These are phyloP conservation scores for Torymus tubicola DNA, from an alignment of 2,888 invertebrate species.

Conservation along the genomic window DNA sequence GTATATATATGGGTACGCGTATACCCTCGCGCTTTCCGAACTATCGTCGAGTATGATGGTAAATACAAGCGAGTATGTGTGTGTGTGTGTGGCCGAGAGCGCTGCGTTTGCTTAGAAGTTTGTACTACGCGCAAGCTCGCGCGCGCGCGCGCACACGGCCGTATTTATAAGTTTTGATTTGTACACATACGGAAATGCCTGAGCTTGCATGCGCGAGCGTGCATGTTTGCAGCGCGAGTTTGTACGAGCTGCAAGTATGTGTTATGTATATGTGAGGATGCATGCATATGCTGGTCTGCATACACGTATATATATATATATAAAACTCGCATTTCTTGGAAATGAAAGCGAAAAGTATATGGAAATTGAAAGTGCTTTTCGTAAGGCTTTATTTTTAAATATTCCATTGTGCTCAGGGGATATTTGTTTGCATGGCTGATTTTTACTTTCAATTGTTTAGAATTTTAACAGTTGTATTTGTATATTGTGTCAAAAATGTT, in stretches of 20 bases:
- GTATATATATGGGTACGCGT: not conserved
- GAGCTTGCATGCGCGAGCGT: constrained; percentile 12
- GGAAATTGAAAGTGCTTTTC: too few species aligned
- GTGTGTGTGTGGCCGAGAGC: not conserved
- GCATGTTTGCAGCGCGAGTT: not conserved
- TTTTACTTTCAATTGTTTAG: too few species aligned
- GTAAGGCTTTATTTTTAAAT: too few species aligned
- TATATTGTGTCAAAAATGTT: too few species aligned
- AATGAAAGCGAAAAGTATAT: too few species aligned
- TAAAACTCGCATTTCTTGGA: too few species aligned
- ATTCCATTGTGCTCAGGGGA: too few species aligned
- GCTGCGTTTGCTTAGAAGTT: constrained; percentile 48
- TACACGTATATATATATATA: too few species aligned
- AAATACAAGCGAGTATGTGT: not conserved
- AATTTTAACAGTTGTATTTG: too few species aligned
- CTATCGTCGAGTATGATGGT: constrained; percentile 4
- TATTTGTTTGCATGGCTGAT: too few species aligned
- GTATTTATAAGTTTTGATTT: constrained; percentile 56
- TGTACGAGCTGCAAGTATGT: not conserved
- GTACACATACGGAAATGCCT: constrained; percentile 29
- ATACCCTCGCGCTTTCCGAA: constrained; percentile 23
- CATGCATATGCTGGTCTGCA: too few species aligned
- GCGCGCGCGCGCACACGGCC: not conserved
- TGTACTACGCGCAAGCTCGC: not conserved
- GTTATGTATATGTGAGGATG: not conserved